Evolutionary conservation across 2,797 vertebrate species (phyloP).

Genomic region (Pseudochirops cupreus): DNA sequence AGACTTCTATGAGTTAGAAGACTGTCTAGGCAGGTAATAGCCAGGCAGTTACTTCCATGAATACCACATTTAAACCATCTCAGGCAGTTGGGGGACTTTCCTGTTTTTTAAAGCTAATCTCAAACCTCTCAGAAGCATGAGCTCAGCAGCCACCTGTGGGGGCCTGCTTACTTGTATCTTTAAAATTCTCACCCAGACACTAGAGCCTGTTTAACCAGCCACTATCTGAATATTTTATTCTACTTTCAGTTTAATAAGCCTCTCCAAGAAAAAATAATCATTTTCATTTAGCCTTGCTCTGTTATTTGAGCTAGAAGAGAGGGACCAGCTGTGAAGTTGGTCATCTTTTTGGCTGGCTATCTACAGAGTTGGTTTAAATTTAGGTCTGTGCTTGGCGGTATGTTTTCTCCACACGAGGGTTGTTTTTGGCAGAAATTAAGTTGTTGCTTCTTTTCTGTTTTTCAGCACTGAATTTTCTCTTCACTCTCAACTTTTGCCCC

Average conservation of each 20-base stretch:
- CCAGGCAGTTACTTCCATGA: neutral
- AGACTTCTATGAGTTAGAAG: neutral
- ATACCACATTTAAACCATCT: neutral
- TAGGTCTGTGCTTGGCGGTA: constrained; percentile 4
- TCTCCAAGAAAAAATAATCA: constrained; percentile 34
- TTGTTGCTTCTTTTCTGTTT: constrained; percentile 36
- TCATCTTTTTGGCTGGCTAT: constrained; percentile 40
- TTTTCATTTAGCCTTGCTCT: constrained; percentile 43
- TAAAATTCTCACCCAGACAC: neutral
- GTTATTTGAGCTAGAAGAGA: constrained; percentile 29
- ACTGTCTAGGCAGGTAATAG: neutral
- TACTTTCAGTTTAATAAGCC: constrained; percentile 22
- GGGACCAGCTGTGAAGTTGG: constrained; percentile 37
- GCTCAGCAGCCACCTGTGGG: neutral
- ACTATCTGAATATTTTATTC: constrained; percentile 26
- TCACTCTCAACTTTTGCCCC: neutral
- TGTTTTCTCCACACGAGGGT: neutral
- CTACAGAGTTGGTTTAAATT: constrained; percentile 25
- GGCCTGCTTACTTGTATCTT: neutral
- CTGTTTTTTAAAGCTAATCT: neutral
- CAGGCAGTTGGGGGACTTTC: neutral
- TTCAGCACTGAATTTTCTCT: neutral
- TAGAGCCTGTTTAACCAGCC: neutral
- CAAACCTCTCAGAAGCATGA: neutral
- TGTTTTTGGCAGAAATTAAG: neutral